phyloP scores from a whole-genome alignment of 2,888 invertebrate genomes.

The Metopia argyrocephala region DNA sequence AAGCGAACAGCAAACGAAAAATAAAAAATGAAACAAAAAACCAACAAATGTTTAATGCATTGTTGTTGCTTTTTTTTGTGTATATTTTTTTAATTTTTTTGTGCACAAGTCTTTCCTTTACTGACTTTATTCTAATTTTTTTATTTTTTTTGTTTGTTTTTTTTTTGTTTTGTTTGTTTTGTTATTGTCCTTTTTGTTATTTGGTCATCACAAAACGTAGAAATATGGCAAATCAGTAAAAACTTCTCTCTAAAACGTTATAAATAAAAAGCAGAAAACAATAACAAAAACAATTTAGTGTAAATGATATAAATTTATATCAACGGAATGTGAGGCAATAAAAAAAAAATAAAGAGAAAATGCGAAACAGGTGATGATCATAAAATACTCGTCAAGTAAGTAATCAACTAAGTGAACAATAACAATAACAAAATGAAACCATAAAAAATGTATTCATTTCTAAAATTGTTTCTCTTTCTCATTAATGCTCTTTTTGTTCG shows the following conservation, averaged over 20 bases:
- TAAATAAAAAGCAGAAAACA: conserved; percentile 30
- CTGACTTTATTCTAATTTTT: conserved; percentile 44
- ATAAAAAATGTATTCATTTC: conserved; percentile 35
- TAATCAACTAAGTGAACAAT: conserved; percentile 53
- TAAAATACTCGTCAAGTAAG: conserved; percentile 55
- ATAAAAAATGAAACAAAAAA: no score
- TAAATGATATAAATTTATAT: conserved; percentile 19
- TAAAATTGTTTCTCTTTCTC: conserved; percentile 2
- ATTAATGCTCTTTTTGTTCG: neutral
- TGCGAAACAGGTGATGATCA: conserved; percentile 50
- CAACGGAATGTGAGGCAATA: neutral
- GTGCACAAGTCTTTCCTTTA: conserved; percentile 9
- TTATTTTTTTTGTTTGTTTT: conserved; percentile 15
- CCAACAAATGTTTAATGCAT: neutral
- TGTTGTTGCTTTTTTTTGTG: conserved; percentile 6
- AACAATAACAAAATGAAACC: conserved; percentile 21
- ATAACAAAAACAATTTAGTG: neutral
- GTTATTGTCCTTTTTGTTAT: conserved; percentile 17
- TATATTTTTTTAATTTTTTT: neutral
- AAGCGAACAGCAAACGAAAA: neutral
- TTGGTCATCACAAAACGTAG: conserved; percentile 8
- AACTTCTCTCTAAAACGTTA: conserved; percentile 41
- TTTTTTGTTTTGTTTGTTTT: neutral
- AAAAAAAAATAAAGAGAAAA: conserved; percentile 22
- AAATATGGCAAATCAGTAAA: conserved; percentile 13